These are phyloP conservation scores for Syncerus caffer DNA, from an alignment of 2,797 vertebrate genomes.

Conservation along the genomic window DNA sequence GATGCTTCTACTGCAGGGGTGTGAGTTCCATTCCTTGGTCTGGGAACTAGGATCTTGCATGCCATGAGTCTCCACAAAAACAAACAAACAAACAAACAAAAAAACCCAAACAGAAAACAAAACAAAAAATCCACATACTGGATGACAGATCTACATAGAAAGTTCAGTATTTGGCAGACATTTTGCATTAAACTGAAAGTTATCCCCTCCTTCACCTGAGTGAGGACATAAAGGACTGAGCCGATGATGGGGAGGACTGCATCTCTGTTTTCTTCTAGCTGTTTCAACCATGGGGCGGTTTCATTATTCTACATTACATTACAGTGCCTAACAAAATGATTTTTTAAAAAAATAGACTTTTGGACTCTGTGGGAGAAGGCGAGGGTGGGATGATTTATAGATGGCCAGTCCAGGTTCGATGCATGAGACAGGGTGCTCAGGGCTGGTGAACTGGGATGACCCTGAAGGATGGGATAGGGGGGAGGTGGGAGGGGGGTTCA, in stretches of 20 bases:
- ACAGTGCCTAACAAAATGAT: neutral
- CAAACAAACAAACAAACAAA: no score
- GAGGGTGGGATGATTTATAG: neutral
- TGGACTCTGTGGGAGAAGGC: neutral
- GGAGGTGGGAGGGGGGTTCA: neutral
- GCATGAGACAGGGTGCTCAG: neutral
- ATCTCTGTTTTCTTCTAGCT: neutral
- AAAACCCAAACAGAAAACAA: neutral
- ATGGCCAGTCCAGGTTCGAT: neutral
- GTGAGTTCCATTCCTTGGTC: neutral
- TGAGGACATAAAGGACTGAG: rapidly evolving
- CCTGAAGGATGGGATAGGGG: neutral
- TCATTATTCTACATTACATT: neutral
- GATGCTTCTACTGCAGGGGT: neutral
- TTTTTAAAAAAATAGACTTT: neutral
- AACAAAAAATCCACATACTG: neutral
- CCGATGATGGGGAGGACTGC: neutral
- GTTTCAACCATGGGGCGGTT: neutral
- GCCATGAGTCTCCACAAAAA: neutral
- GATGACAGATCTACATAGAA: neutral
- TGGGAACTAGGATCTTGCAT: neutral
- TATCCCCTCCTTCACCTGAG: neutral
- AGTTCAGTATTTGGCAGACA: neutral
- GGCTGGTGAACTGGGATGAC: neutral
- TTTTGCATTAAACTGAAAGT: neutral